A percentile compares a stretch with the other conserved stretches of the same genome.
Evolutionary conservation across 2,113 vertebrate species (phyloP).

Genomic region (Bubo bubo): DNA sequence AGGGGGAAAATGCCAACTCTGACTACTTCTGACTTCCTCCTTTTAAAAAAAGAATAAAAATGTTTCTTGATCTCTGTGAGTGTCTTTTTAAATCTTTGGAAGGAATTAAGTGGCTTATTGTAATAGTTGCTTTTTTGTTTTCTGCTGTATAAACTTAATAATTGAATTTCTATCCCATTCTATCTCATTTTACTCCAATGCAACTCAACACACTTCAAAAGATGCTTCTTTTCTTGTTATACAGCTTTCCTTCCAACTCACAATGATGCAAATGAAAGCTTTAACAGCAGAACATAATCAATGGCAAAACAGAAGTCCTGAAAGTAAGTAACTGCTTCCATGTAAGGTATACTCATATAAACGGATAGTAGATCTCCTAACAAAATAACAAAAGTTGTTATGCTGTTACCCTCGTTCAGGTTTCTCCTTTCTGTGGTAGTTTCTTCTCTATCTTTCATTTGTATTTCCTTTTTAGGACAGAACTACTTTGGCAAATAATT

Average conservation of each 20-base stretch:
- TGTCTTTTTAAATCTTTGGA: neutral
- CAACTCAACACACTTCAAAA: neutral
- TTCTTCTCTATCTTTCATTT: neutral
- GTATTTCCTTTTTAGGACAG: neutral
- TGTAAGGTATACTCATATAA: neutral
- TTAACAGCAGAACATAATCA: slow-evolving; percentile 49
- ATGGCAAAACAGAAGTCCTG: slow-evolving; percentile 60
- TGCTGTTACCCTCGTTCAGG: neutral
- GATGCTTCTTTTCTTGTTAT: neutral
- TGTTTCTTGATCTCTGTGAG: neutral
- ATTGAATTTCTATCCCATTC: neutral
- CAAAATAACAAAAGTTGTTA: neutral
- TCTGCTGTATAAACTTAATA: neutral
- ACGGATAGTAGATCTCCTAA: neutral
- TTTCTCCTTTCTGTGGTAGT: neutral
- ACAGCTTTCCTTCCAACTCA: slow-evolving; percentile 52
- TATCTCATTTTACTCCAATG: neutral
- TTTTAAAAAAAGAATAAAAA: neutral
- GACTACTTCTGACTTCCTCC: neutral
- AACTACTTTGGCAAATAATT: neutral
- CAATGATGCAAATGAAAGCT: neutral
- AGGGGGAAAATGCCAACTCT: neutral
- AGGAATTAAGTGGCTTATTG: neutral
- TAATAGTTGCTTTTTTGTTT: neutral
- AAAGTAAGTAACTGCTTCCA: slow-evolving; percentile 66